Conservation (phyloP, 2,113 vertebrate species). For the Galeopterus variegatus region DNA sequence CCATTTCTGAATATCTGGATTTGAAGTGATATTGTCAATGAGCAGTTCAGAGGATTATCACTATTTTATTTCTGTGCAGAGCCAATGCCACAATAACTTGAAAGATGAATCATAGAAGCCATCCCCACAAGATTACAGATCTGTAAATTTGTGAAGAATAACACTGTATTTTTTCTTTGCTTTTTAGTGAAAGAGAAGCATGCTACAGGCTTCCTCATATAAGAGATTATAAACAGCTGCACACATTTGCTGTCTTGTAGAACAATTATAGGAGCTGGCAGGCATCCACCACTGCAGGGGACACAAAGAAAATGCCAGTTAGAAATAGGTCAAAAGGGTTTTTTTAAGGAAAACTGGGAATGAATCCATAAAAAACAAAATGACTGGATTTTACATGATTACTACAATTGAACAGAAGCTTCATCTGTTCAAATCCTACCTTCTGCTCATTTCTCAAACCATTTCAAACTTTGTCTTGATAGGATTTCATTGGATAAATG, state of each 20-base stretch:
- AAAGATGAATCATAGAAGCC: not conserved
- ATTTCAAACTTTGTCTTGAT: conserved; percentile 6
- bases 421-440: not conserved
- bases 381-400: not conserved
- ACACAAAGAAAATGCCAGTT: conserved; percentile 34
- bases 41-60: not conserved
- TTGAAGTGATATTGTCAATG: not conserved
- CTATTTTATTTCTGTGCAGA: not conserved
- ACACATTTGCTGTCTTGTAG: not conserved
- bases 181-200: not conserved
- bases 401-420: not conserved
- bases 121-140: not conserved
- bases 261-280: not conserved
- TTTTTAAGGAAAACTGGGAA: conserved; percentile 53
- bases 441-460: not conserved
- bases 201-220: not conserved
- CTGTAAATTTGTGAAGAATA: not conserved
- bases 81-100: not conserved
- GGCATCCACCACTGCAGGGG: not conserved
- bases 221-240: not conserved
- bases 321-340: conserved; percentile 43
- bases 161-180: not conserved
- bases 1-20: not conserved
- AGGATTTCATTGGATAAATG: not conserved
- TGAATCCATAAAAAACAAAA: not conserved